Evolutionary conservation across 2,797 vertebrate species (phyloP), one percentile per base, ranked within the genome.

Genomic region (Odontamblyopus lacepedii): DNA sequence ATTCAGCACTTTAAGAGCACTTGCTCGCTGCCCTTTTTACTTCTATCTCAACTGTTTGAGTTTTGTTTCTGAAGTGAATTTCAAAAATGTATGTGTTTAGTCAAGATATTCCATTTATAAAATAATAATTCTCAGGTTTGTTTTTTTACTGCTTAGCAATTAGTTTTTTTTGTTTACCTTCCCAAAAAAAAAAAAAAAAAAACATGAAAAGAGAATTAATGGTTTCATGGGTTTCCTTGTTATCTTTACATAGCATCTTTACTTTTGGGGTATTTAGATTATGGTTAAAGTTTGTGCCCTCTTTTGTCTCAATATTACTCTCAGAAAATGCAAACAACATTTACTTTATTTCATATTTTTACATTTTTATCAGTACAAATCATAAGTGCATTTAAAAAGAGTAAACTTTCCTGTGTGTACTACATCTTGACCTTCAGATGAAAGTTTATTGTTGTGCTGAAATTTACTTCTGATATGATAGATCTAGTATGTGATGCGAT

Each of bases 311-410:
- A 83, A 73, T 77, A 73, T 57, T 70, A 82, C 69, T 44, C 67
- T 57, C 56, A 85, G 89, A 86, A 88, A 78, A 86, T 86, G 89
- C 85, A 78, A 79, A 71, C 72, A 77, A 44, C 62, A 63, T 23
- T 38, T 67, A 38, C 72, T 92, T 92, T 92, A 91, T 91, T 92
- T 90, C 27, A 79, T 32, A 78, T 78, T 74, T 27, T 63, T 56
- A 51, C 79, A 73, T 76, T 90, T 92, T 92, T 89, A 90, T 86
- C 91, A 83, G 75, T 78, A 73, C 76, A 77, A 84, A 83, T 57
- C n/a, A 59, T 76, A 88, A 89, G 86, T 90, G 85, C 87, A 84
- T 75, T 77, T 77, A 69, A 73, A 73, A 84, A 78, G 80, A 3
- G 74, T 74, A 81, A 76, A 77, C 71, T 53, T 73, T 64, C 55